Base-by-base conservation (phyloP, 2,113 vertebrate genomes). In the Phaethon lepturus region DNA sequence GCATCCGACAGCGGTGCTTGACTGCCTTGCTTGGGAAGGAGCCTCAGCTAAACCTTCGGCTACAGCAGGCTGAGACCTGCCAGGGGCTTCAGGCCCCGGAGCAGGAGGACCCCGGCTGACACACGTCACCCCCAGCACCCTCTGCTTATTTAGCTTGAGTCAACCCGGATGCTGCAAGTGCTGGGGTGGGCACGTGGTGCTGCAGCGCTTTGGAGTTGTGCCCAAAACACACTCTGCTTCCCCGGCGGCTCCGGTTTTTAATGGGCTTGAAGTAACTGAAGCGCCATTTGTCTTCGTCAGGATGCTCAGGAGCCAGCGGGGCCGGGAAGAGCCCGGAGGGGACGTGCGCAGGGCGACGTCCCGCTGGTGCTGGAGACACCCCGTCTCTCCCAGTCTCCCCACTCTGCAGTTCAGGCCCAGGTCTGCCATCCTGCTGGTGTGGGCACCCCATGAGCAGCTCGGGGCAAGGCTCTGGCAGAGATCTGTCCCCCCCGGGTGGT, bases 321-420 rank as follows among this genome's bases (percentile, higher is more conserved):
- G 31, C 50, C 3, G 2, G 66, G 58, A 45, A 59, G n/a, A 33
- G 23, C 29, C 11, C 3, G 5, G 50, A 64, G 55, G 15, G 17
- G 44, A 52, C 1, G 1, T 17, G 56, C 2, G 1, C 66, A 58
- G 47, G 53, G 33, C 0, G 1, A 17, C 31, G 67, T 49, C 42
- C 79, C 26, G 45, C 63, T 47, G 40, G 9, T 47, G 64, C 26
- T 90, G 69, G 29, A n/a, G 49, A 8, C 4, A 13, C 9, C 44
- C 44, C 4, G 2, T 45, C 72, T 38, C 58, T 69, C 45, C 59
- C 56, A 44, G 5, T 72, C 28, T 86, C 38, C 40, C 31, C 25
- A 52, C 17, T 11, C 47, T 40, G 29, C 24, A 31, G 6, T 60
- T 67, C 2, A 1, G 31, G 17, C 38, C 28, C 10, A 7, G 19